A percentile compares a stretch with the other conserved stretches of the same genome.
Conservation (phyloP, 2,797 vertebrate genomes). For the Xenentodon cancila region DNA sequence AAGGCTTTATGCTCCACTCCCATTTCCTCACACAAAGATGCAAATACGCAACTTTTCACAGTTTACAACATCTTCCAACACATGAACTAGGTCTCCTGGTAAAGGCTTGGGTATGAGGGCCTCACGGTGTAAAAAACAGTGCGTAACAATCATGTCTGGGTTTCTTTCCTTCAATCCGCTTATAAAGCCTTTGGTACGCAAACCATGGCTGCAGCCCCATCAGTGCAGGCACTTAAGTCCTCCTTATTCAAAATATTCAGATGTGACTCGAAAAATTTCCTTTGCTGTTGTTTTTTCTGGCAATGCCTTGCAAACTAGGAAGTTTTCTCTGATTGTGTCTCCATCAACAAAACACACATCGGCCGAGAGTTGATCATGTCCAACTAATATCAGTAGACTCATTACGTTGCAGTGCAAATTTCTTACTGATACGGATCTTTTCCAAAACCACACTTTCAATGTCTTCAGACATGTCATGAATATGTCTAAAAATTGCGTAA, state of each 20-base stretch:
- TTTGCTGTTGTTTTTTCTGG: too few species aligned
- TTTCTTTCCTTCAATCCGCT: not conserved
- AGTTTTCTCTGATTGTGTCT: too few species aligned
- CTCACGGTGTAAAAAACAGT: not conserved
- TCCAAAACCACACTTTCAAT: too few species aligned
- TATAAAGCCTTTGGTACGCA: too few species aligned
- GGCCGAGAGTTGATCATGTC: not conserved
- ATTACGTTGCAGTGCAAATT: not conserved
- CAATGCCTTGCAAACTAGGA: too few species aligned
- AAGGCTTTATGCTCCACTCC: too few species aligned
- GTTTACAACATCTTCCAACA: not conserved
- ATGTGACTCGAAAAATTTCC: not conserved
- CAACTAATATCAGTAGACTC: not conserved
- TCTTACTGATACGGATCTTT: too few species aligned
- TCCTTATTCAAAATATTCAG: not conserved
- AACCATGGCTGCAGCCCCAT: not conserved
- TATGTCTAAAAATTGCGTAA: constrained; percentile 5
- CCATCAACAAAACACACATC: not conserved
- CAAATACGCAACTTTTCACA: not conserved
- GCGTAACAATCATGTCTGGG: not conserved
- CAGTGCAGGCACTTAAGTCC: not conserved
- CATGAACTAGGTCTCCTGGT: not conserved
- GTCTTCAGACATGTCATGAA: not conserved
- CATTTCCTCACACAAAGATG: too few species aligned
- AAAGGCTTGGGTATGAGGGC: not conserved